These are phyloP conservation scores for Dufourea novaeangliae DNA, from an alignment of 1,140 invertebrate species.

Conservation along the genomic window DNA sequence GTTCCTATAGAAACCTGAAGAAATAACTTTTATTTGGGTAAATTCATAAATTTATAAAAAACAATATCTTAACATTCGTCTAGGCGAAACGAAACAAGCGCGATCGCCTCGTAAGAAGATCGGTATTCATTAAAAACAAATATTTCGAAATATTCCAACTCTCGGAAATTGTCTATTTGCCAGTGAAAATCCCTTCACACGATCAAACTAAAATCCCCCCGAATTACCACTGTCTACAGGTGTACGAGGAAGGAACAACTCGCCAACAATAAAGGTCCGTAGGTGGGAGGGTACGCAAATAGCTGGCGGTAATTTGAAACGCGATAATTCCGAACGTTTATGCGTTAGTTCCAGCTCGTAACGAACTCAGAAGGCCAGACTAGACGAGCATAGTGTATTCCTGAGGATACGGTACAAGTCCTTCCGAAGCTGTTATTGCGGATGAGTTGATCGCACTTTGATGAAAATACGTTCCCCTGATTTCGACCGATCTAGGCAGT, in stretches of 20 bases:
- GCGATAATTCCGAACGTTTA: constrained; percentile 6
- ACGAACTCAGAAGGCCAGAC: not conserved
- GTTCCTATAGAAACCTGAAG: too few species aligned
- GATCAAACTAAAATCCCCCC: not conserved
- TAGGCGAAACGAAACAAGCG: too few species aligned
- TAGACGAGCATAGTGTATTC: too few species aligned
- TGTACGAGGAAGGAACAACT: not conserved
- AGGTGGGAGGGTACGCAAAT: not conserved
- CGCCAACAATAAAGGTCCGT: not conserved
- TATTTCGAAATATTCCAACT: not conserved
- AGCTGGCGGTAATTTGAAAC: not conserved
- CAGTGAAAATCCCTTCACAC: not conserved
- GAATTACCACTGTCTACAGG: not conserved
- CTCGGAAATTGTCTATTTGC: not conserved
- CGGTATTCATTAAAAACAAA: not conserved
- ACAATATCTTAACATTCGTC: too few species aligned
- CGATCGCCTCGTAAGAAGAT: not conserved
- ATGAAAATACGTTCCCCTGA: not conserved
- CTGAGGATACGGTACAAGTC: too few species aligned
- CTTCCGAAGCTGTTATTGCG: constrained; percentile 14
- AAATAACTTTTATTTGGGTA: too few species aligned
- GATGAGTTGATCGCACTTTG: not conserved
- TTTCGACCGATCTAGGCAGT: not conserved
- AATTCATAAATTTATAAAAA: too few species aligned
- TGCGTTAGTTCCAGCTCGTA: not conserved